These are phyloP conservation scores for Leptinotarsa rubiginosa DNA, from an alignment of 2,888 invertebrate genomes.

Conservation along the genomic window DNA sequence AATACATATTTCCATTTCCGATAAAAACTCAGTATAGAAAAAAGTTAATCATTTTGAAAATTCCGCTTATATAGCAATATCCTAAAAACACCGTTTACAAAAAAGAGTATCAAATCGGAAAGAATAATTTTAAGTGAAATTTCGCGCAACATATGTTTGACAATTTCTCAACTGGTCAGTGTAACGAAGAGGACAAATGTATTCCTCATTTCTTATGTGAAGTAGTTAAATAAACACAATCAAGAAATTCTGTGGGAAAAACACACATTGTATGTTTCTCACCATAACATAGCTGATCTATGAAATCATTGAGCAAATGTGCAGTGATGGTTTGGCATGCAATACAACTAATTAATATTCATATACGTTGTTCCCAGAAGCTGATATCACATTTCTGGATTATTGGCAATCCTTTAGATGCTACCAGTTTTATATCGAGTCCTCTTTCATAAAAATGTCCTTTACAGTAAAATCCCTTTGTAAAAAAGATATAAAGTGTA, in stretches of 20 bases:
- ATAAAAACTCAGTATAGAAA: too few species aligned
- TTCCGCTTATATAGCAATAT: too few species aligned
- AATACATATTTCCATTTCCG: too few species aligned
- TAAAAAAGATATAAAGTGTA: constrained; percentile 14
- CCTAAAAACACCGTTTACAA: too few species aligned
- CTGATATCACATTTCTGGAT: background rate
- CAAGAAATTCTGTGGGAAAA: background rate
- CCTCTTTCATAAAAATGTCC: constrained; percentile 9
- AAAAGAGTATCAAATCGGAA: too few species aligned
- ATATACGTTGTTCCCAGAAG: background rate
- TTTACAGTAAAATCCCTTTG: constrained; percentile 4
- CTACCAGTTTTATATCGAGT: background rate
- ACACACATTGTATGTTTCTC: constrained; percentile 11
- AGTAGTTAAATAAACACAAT: constrained; percentile 6
- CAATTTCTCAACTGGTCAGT: background rate
- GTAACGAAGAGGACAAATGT: background rate
- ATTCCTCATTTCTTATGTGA: background rate
- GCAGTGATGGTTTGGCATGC: background rate
- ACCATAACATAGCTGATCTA: background rate
- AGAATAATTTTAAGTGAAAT: too few species aligned
- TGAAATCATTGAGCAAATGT: background rate
- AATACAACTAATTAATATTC: background rate
- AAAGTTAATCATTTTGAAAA: too few species aligned
- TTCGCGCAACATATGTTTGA: background rate
- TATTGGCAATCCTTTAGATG: background rate